phyloP scores from a whole-genome alignment of 2,888 invertebrate species.

The Ornithoptera alexandrae region DNA sequence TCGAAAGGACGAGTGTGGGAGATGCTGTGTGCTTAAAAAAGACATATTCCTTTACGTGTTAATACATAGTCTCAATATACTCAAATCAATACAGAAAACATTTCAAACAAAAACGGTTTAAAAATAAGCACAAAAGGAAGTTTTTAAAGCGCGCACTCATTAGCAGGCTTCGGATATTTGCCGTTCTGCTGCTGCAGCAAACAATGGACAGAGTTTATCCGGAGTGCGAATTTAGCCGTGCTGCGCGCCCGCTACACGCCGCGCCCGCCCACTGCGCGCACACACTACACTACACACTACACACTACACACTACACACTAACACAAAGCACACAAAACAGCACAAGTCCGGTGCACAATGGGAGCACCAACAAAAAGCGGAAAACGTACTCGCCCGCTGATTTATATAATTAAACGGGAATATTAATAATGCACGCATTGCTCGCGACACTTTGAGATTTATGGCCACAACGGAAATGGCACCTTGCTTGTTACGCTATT shows the following conservation, averaged over 20 bases:
- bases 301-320: slow-evolving; percentile 10
- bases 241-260: not conserved
- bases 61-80: no score
- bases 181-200: slow-evolving; percentile 5
- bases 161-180: slow-evolving; percentile 21
- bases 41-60: no score
- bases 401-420: no score
- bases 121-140: slow-evolving; percentile 18
- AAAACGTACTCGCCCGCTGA: no score
- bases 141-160: slow-evolving; percentile 21
- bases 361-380: slow-evolving; percentile 12
- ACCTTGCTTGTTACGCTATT: no score
- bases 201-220: slow-evolving; percentile 17
- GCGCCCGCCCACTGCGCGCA: not conserved
- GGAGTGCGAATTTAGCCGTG: slow-evolving; percentile 12
- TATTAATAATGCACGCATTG: no score
- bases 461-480: no score
- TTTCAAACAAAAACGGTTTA: slow-evolving; percentile 13
- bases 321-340: not conserved
- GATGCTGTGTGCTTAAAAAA: no score
- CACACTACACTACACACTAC: slow-evolving; percentile 13
- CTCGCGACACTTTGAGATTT: no score
- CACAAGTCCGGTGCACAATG: slow-evolving; percentile 19
- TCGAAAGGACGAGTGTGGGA: no score
- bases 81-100: not conserved